A percentile compares a stretch with the other conserved stretches of the same genome.
These are phyloP conservation scores for Formica selysi DNA, from an alignment of 1,140 invertebrate species.

Conservation along the genomic window DNA sequence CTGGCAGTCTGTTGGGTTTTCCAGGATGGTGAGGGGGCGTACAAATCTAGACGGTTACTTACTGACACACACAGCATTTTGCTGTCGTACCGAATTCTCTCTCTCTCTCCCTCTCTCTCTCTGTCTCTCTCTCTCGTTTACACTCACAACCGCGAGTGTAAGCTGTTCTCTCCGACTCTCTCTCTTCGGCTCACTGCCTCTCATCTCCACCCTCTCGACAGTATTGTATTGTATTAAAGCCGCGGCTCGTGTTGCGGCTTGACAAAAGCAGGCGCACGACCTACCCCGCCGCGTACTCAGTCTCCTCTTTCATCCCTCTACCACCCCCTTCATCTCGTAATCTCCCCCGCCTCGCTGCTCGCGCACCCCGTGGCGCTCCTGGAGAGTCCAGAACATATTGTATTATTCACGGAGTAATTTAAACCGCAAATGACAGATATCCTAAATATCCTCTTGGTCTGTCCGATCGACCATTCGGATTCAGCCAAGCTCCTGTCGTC, in stretches of 20 bases:
- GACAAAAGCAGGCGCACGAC: slow-evolving; percentile 70
- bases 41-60: slow-evolving; percentile 81
- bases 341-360: neutral
- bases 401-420: slow-evolving; percentile 74
- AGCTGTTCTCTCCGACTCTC: neutral
- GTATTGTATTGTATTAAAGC: slow-evolving; percentile 76
- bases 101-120: slow-evolving; percentile 69
- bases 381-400: slow-evolving; percentile 34
- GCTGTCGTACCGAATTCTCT: slow-evolving; percentile 70
- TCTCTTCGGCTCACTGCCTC: slow-evolving; percentile 50
- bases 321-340: neutral
- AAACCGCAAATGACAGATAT: slow-evolving; percentile 67
- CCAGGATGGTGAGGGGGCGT: slow-evolving; percentile 67
- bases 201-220: slow-evolving; percentile 49
- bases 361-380: slow-evolving; percentile 8
- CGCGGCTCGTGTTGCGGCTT: slow-evolving; percentile 72
- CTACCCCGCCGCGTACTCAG: slow-evolving; percentile 51
- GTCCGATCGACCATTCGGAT: slow-evolving; percentile 51
- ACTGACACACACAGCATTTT: slow-evolving; percentile 78
- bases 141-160: slow-evolving; percentile 29
- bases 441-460: slow-evolving; percentile 26
- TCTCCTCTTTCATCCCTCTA: neutral
- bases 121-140: slow-evolving; percentile 69
- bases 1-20: slow-evolving; percentile 75
- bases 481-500: slow-evolving; percentile 24